These are phyloP conservation scores for Prietella phreatophila DNA, from an alignment of 2,113 vertebrate genomes.

Conservation along the genomic window DNA sequence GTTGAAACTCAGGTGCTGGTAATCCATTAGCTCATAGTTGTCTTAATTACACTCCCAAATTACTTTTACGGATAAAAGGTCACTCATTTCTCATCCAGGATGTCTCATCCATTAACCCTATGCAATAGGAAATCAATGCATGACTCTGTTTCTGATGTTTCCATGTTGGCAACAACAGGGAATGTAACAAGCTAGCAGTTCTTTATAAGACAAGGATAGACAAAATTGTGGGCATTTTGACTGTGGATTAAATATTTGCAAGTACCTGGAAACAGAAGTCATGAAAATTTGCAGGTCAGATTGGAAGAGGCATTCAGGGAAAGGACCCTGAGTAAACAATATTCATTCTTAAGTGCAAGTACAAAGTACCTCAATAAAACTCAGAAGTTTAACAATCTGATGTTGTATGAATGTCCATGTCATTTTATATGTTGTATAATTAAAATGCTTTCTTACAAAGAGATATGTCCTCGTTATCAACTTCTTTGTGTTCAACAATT, in stretches of 20 bases:
- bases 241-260: neutral
- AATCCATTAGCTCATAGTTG: conserved; percentile 60
- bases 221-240: neutral
- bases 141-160: conserved; percentile 3
- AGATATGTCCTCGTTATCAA: neutral
- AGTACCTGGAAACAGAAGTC: neutral
- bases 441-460: neutral
- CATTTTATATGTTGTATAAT: neutral
- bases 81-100: conserved; percentile 51
- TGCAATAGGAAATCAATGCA: conserved; percentile 41
- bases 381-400: neutral
- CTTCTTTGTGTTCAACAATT: neutral
- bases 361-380: neutral
- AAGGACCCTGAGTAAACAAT: neutral
- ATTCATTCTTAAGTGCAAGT: neutral
- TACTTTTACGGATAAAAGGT: conserved; percentile 42
- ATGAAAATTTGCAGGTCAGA: neutral
- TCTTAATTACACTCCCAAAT: conserved; percentile 62
- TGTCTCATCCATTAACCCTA: conserved; percentile 34
- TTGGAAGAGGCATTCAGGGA: neutral
- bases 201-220: neutral
- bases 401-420: neutral
- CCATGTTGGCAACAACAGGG: neutral
- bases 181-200: neutral
- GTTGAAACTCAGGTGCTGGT: conserved; percentile 50